Evolutionary conservation across 2,888 invertebrate species (phyloP).

Genomic region (Limnephilus rhombicus): DNA sequence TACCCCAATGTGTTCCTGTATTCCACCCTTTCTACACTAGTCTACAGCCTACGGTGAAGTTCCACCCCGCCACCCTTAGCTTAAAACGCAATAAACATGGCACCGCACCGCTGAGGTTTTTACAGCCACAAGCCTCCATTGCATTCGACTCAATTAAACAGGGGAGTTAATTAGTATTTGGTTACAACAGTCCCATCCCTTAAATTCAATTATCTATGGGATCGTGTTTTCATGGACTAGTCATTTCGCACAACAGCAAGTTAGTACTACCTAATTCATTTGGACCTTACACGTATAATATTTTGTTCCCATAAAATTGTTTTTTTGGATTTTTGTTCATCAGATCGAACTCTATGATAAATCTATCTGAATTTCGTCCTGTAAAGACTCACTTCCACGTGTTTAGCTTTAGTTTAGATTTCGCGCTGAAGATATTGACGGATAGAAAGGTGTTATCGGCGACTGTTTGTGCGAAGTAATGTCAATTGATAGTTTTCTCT

Average conservation of each 20-base stretch:
- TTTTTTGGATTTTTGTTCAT: neutral
- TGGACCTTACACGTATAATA: neutral
- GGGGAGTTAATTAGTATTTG: neutral
- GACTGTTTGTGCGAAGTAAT: too few species aligned
- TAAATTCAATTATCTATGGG: neutral
- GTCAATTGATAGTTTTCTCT: too few species aligned
- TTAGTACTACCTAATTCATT: neutral
- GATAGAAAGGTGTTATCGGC: too few species aligned
- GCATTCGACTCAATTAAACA: neutral
- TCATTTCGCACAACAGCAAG: neutral
- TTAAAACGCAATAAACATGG: neutral
- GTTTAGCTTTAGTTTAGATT: too few species aligned
- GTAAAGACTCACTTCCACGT: too few species aligned
- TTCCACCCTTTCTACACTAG: neutral
- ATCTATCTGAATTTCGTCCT: too few species aligned
- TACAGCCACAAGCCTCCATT: neutral
- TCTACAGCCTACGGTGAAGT: neutral
- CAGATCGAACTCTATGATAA: neutral
- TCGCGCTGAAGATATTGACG: too few species aligned
- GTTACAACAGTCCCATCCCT: neutral
- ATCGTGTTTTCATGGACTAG: neutral
- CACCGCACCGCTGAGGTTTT: neutral
- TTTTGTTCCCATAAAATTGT: neutral
- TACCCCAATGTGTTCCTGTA: neutral
- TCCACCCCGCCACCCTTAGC: neutral